phyloP scores from a whole-genome alignment of 1,140 invertebrate species.

The Ips nitidus region DNA sequence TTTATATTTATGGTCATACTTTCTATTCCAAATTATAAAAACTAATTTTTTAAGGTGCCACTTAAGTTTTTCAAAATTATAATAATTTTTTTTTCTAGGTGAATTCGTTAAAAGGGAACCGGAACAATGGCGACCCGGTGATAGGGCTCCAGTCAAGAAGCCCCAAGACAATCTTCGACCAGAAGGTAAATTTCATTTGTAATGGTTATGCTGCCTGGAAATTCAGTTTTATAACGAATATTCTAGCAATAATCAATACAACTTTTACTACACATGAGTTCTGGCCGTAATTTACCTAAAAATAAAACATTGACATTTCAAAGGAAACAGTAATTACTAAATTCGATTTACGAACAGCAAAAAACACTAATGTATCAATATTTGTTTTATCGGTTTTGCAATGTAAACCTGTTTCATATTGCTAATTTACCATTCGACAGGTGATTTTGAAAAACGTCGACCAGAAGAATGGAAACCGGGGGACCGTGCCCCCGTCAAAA shows the following conservation, averaged over 20 bases:
- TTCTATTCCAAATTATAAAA: not conserved
- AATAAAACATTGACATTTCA: too few relatives aligned
- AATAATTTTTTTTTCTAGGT: constrained; percentile 55
- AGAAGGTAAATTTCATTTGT: constrained; percentile 56
- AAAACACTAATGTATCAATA: too few relatives aligned
- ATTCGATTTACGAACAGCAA: too few relatives aligned
- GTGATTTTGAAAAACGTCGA: constrained; percentile 44
- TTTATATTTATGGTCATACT: not conserved
- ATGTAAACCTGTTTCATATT: too few relatives aligned
- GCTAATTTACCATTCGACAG: constrained; percentile 34
- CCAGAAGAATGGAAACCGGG: constrained; percentile 50
- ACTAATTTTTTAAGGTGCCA: not conserved
- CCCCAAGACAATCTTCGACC: constrained; percentile 63
- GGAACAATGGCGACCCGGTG: constrained; percentile 43
- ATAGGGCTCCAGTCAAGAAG: constrained; percentile 53
- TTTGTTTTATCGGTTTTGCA: too few relatives aligned
- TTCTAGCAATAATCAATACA: too few relatives aligned
- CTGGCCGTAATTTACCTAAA: too few relatives aligned
- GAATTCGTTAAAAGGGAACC: constrained; percentile 51
- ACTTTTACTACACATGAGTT: too few relatives aligned
- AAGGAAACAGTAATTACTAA: too few relatives aligned
- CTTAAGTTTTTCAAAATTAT: not conserved
- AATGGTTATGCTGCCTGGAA: too few relatives aligned
- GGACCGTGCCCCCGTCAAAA: constrained; percentile 51
- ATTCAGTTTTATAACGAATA: too few relatives aligned